A percentile compares a stretch with the other conserved stretches of the same genome.
Evolutionary conservation across 2,888 invertebrate species (phyloP).

Genomic region (Neoascia interrupta): DNA sequence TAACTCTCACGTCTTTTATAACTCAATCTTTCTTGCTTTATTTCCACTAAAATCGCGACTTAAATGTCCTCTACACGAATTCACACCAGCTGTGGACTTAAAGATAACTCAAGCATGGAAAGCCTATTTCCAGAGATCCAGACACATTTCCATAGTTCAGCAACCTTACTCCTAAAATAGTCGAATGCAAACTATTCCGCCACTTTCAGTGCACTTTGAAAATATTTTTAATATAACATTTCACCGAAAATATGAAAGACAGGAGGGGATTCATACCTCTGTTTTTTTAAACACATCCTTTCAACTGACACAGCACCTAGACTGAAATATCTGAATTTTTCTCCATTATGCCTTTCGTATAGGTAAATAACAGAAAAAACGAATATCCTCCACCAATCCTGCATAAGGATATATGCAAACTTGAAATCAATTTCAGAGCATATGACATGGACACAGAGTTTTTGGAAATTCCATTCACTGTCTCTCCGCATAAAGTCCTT

Average conservation of each 20-base stretch:
- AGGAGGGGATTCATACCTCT: background rate
- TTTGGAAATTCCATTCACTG: constrained; percentile 16
- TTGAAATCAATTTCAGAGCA: constrained; percentile 64
- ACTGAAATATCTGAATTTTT: constrained; percentile 45
- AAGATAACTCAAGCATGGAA: no score
- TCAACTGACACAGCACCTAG: constrained; percentile 32
- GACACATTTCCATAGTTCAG: no score
- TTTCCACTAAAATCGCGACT: no score
- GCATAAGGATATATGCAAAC: constrained; percentile 61
- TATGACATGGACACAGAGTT: constrained; percentile 57
- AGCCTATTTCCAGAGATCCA: no score
- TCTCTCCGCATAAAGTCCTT: background rate
- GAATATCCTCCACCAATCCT: constrained; percentile 54
- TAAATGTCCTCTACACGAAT: no score
- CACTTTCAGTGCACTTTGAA: background rate
- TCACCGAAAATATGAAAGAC: constrained; percentile 32
- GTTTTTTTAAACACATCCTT: constrained; percentile 28
- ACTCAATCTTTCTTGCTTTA: no score
- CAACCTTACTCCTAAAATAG: no score
- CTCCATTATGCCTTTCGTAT: constrained; percentile 22
- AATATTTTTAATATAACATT: constrained; percentile 63
- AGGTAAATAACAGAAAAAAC: constrained; percentile 57
- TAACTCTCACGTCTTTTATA: no score
- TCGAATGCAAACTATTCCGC: background rate
- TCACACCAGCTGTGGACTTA: no score